These are phyloP conservation scores for Falco biarmicus DNA, from an alignment of 2,797 vertebrate genomes.

Conservation along the genomic window DNA sequence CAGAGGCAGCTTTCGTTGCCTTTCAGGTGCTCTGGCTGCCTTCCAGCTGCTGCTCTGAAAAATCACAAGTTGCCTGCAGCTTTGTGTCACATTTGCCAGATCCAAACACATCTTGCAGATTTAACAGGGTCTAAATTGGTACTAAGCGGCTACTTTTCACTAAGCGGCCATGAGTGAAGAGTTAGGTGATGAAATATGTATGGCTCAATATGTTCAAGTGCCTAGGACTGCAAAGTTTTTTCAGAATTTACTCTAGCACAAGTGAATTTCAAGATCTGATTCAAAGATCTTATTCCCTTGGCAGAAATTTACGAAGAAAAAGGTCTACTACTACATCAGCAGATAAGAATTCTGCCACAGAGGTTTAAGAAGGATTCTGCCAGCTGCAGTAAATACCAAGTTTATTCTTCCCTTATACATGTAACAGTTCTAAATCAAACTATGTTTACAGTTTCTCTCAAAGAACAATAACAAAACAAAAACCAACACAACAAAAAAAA, in stretches of 20 bases:
- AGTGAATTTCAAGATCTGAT: neutral
- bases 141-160: neutral
- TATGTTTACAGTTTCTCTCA: neutral
- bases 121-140: neutral
- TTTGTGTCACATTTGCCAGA: neutral
- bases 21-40: neutral
- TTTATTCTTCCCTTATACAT: neutral
- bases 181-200: neutral
- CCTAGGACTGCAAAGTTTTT: neutral
- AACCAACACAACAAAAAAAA: neutral
- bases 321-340: constrained; percentile 31
- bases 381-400: neutral
- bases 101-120: neutral
- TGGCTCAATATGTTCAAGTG: neutral
- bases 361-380: neutral
- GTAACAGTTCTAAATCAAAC: neutral
- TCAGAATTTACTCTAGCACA: neutral
- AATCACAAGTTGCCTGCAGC: neutral
- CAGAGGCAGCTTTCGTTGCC: neutral
- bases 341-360: neutral
- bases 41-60: neutral
- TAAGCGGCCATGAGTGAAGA: neutral
- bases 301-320: neutral
- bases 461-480: neutral
- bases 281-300: neutral